Conservation (phyloP, 2,888 invertebrate species). For the Lissocephala sabroskyi region DNA sequence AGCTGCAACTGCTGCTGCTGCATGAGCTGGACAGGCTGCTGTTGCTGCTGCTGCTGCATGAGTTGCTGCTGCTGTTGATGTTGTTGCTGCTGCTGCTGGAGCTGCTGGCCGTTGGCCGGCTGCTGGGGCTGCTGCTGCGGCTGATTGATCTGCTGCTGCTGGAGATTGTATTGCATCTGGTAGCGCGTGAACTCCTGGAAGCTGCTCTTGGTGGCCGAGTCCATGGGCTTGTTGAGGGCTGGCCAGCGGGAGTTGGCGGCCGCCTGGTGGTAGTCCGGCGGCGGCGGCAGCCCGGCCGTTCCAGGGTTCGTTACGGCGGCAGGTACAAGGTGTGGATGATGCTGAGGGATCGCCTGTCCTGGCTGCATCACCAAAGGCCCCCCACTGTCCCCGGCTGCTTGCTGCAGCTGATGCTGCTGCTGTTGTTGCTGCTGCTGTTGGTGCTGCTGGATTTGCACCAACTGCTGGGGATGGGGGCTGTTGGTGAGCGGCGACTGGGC, state of each 20-base stretch:
- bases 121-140: constrained; percentile 35
- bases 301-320: constrained; percentile 29
- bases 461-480: constrained; percentile 50
- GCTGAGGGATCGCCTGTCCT: constrained; percentile 25
- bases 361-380: no score
- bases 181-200: constrained; percentile 79
- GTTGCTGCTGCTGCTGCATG: constrained; percentile 17
- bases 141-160: constrained; percentile 71
- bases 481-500: constrained; percentile 49
- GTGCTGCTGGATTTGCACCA: constrained; percentile 35
- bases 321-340: constrained; percentile 54
- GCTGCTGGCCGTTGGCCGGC: constrained; percentile 12
- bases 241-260: constrained; percentile 72
- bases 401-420: constrained; percentile 39
- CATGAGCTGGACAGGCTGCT: constrained; percentile 4
- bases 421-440: constrained; percentile 35
- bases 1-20: constrained; percentile 19
- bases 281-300: constrained; percentile 39
- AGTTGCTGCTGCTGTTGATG: constrained; percentile 18
- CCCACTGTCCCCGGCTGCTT: no score
- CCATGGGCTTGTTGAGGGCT: constrained; percentile 74
- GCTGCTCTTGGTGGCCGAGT: constrained; percentile 77
- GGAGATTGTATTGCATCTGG: constrained; percentile 78
- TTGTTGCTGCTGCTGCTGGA: constrained; percentile 14
- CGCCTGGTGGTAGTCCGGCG: constrained; percentile 65